Evolutionary conservation across 2,797 vertebrate genomes (phyloP), one percentile per base, ranked within the genome.

Genomic region (Rhabdomys pumilio): DNA sequence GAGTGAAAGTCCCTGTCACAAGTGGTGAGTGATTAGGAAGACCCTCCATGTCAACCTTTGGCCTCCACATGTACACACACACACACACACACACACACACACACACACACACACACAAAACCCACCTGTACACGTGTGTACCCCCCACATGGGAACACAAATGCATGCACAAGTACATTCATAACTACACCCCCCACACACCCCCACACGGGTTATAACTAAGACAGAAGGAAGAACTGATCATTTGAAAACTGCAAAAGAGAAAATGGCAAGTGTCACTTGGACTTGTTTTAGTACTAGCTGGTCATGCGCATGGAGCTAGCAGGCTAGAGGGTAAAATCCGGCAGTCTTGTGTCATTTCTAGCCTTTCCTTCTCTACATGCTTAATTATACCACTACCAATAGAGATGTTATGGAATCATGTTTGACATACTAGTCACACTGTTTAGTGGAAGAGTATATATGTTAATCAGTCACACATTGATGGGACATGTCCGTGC

Each of bases 271-370:
- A 61, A 72, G 24, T 85, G 10, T 13, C 38, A 44, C 22, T 24
- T 17, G 44, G 72, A 26, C 4, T n/a, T 14, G 1, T 11, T 38
- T 0, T 22, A 41, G 63, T 5, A 2, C 19, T 76, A 34, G 34
- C 59, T 15, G 41, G 41, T 63, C 41, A 20, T 1, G 1, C 2
- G n/a, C 34, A 0, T 14, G 38, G 17, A 24, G 10, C 12, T 6
- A 59, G 53, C 7, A 24, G 31, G 13, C 41, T 26, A 15, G 53
- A 76, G 13, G 26, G 9, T 1, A 44, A 47, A 76, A 19, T 31
- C 3, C 31, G 0, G 17, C 2, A 41, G n/a, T 38, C 63, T 19
- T 19, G 9, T 24, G 61, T 31, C 17, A 44, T 63, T 17, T 41
- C 29, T 19, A 7, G 9, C 7, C n/a, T 59, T 57, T 63, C 61